These are phyloP conservation scores for Tinea pellionella DNA, from an alignment of 2,888 invertebrate species.

Conservation along the genomic window DNA sequence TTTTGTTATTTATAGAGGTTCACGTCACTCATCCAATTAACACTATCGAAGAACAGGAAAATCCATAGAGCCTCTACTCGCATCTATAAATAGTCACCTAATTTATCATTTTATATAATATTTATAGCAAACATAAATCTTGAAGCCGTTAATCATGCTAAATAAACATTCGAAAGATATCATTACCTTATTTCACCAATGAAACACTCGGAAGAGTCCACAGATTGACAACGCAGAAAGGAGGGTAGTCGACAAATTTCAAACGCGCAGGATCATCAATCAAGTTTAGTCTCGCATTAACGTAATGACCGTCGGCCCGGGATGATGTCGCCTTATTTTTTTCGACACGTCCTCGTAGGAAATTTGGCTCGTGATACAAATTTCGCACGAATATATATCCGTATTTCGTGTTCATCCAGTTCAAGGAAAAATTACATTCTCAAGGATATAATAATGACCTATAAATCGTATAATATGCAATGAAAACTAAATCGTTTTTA, in stretches of 20 bases:
- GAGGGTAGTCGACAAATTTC: slow-evolving; percentile 15
- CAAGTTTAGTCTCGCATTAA: slow-evolving; percentile 69
- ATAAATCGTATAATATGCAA: too few species aligned
- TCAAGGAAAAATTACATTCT: background rate
- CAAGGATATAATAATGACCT: too few species aligned
- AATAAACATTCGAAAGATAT: background rate
- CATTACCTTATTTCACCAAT: background rate
- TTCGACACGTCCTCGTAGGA: slow-evolving; percentile 31
- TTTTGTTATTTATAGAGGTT: too few species aligned
- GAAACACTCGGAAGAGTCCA: background rate
- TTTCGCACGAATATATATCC: slow-evolving; percentile 48
- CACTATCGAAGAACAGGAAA: too few species aligned
- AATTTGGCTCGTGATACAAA: slow-evolving; percentile 56
- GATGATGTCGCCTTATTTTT: slow-evolving; percentile 64
- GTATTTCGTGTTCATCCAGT: slow-evolving; percentile 57
- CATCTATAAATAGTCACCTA: too few species aligned
- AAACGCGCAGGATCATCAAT: slow-evolving; percentile 42
- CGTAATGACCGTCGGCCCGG: slow-evolving; percentile 62
- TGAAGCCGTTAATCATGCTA: background rate
- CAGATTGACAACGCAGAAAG: background rate
- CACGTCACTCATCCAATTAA: too few species aligned
- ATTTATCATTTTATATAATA: background rate
- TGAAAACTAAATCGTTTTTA: too few species aligned
- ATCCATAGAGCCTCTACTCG: too few species aligned
- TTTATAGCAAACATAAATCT: background rate